Conservation (phyloP, 2,797 vertebrate species). For the Artibeus lituratus region DNA sequence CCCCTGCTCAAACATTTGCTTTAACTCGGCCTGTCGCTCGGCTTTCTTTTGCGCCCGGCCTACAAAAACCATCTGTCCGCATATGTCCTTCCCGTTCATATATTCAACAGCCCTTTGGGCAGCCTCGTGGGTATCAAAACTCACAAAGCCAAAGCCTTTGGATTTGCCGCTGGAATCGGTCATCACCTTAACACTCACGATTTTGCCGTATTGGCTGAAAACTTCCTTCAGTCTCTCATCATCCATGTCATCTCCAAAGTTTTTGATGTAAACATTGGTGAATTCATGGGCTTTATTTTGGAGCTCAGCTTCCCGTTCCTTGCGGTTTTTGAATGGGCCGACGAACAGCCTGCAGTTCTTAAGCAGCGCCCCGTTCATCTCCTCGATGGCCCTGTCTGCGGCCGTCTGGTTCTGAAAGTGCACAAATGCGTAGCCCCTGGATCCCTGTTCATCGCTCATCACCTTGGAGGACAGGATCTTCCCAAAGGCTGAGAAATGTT, state of each 20-base stretch:
- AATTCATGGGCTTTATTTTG: conserved; percentile 89
- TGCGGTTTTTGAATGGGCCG: conserved; percentile 90
- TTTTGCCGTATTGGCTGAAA: conserved; percentile 89
- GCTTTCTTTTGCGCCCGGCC: conserved; percentile 76
- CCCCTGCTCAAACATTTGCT: conserved; percentile 32
- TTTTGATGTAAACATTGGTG: conserved; percentile 93
- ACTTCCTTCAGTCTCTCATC: conserved; percentile 86
- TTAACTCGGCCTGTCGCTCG: conserved; percentile 65
- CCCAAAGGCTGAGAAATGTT: conserved; percentile 91
- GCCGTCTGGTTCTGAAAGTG: conserved; percentile 92
- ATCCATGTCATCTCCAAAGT: conserved; percentile 90
- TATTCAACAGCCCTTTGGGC: conserved; percentile 43
- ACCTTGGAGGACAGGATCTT: conserved; percentile 82
- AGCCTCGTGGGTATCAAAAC: conserved; percentile 87
- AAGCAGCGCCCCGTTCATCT: conserved; percentile 92
- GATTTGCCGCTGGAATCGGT: conserved; percentile 88
- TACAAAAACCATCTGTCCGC: conserved; percentile 89
- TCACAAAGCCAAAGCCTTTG: conserved; percentile 92
- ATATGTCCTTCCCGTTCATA: conserved; percentile 54
- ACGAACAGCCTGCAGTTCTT: conserved; percentile 91
- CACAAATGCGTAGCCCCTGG: conserved; percentile 92
- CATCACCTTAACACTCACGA: conserved; percentile 93
- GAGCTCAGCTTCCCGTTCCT: conserved; percentile 90
- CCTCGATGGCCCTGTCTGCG: conserved; percentile 90
- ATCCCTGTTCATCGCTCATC: conserved; percentile 91